Evolutionary conservation across 2,888 invertebrate species (phyloP).

Genomic region (Theretra japonica): DNA sequence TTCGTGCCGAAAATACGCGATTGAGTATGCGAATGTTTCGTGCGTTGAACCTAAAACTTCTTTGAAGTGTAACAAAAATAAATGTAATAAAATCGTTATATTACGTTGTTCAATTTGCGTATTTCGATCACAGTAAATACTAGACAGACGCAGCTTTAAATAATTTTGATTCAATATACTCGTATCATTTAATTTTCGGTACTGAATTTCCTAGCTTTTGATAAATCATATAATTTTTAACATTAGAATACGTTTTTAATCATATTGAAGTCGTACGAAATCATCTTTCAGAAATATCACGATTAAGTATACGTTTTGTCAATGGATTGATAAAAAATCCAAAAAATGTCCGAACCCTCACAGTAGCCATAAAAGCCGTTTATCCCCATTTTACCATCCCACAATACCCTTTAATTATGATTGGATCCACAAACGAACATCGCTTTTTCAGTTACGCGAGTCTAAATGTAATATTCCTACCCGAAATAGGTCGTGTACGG

Average conservation of each 20-base stretch:
- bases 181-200: too few relatives aligned
- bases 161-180: too few relatives aligned
- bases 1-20: not conserved
- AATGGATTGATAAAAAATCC: too few relatives aligned
- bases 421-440: not conserved
- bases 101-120: not conserved
- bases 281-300: too few relatives aligned
- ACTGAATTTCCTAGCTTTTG: too few relatives aligned
- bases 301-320: too few relatives aligned
- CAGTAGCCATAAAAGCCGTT: too few relatives aligned
- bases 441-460: constrained; percentile 5
- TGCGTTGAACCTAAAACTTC: not conserved
- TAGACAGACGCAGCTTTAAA: too few relatives aligned
- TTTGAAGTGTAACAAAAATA: not conserved
- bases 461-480: constrained; percentile 4
- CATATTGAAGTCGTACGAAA: too few relatives aligned
- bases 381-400: not conserved
- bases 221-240: too few relatives aligned
- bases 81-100: not conserved
- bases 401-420: not conserved
- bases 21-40: not conserved
- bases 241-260: too few relatives aligned
- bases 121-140: not conserved
- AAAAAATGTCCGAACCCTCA: too few relatives aligned
- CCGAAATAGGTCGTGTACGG: constrained; percentile 23